Conservation (phyloP, 2,113 vertebrate species). For the Microtus ochrogaster region DNA sequence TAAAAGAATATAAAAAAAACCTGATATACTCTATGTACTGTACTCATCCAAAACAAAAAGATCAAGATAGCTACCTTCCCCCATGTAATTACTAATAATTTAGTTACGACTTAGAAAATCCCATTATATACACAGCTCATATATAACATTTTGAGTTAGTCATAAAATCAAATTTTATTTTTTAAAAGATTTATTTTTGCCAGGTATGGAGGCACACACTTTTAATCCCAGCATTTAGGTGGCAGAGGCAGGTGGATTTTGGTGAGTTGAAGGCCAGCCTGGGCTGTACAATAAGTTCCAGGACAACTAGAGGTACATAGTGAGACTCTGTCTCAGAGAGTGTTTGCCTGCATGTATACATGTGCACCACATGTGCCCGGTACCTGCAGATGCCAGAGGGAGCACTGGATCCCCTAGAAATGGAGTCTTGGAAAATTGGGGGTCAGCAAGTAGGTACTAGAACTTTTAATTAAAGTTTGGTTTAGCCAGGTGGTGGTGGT, state of each 20-base stretch:
- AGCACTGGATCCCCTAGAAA: neutral
- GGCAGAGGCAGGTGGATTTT: neutral
- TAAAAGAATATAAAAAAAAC: constrained; percentile 80
- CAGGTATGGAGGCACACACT: neutral
- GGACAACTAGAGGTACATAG: neutral
- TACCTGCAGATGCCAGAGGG: neutral
- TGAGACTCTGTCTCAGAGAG: neutral
- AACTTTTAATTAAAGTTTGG: neutral
- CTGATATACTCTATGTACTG: neutral
- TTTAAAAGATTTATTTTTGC: neutral
- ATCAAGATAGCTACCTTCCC: neutral
- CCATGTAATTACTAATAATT: constrained; percentile 8
- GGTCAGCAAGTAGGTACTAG: neutral
- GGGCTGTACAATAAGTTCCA: neutral
- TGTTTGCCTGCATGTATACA: neutral
- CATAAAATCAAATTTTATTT: constrained; percentile 25
- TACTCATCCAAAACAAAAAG: neutral
- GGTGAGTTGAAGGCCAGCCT: neutral
- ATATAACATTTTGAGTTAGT: constrained; percentile 23
- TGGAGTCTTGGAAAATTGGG: too few relatives aligned
- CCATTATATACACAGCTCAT: neutral
- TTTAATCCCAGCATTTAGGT: neutral
- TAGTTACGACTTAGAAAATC: constrained; percentile 27
- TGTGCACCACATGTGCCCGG: neutral
- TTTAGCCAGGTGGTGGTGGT: neutral